Base-by-base conservation (phyloP, 2,113 vertebrate species). In the Mionectes macconnelli region DNA sequence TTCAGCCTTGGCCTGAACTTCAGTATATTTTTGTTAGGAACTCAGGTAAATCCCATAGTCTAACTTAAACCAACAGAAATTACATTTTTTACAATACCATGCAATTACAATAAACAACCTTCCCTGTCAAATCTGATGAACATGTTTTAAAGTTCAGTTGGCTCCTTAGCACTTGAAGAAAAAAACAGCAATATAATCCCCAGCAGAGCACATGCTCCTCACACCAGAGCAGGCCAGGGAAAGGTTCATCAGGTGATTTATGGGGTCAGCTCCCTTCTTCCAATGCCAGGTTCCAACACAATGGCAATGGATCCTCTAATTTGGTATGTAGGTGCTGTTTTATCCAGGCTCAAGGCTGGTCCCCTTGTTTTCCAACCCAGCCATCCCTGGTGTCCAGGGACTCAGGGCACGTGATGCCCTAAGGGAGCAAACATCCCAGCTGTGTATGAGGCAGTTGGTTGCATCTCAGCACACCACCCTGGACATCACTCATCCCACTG, bases 1-100 rank as follows among this genome's bases (percentile, higher is more conserved):
- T 33, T 20, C n/a, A 89, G 23, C 35, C 25, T 53, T 24, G 14
- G 15, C 49, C 49, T 2, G 0, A 0, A 1, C 15, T 33, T 3
- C 45, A 40, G 11, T 24, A 14, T 21, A 30, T 50, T 86, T 86
- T 50, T 55, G 8, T 19, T 39, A 90, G 52, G 27, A 85, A 66
- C 15, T 47, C 27, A 39, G 28, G 49, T 45, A 47, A 85, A 83
- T 42, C 44, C 8, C 28, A 49, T 3, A 45, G 20, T n/a, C 21
- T 56, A 76, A 55, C 10, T 87, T 78, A 69, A 69, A 75, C 17
- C 28, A 84, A 45, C 18, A 88, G 50, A 60, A 91, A 53, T 44
- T 8, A 10, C 42, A 47, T 40, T 81, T 92, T 35, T 83, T 55
- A 28, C 6, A 19, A 22, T 42, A 42, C 9, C 16, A 18, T 39